Evolutionary conservation across 2,888 invertebrate species (phyloP), one percentile per base, ranked within the genome.

Genomic region (Megalurothrips usitatus): DNA sequence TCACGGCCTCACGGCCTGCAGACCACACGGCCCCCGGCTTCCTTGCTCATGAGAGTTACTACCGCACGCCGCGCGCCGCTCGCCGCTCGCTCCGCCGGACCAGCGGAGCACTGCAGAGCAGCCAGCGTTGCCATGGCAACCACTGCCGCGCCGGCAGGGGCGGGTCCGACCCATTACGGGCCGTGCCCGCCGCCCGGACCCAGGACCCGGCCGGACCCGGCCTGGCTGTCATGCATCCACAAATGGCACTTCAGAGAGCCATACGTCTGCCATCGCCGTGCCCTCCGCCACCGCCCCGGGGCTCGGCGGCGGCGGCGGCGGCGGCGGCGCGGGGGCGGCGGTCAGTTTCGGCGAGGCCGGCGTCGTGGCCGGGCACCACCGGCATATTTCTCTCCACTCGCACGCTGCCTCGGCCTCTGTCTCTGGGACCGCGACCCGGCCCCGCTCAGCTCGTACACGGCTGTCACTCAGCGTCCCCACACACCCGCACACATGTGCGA

Each of bases 31-130:
- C 58, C 58, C n/a, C n/a, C n/a, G 68, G 11, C 68, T 75, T 75
- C 68, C 68, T 75, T 75, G 23, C 68, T 75, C 68, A 75, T 75
- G 68, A 75, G 68, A 75, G 68, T 75, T 75, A 75, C 68, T 75
- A 26, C 68, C 26, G 68, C 10, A 10, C 68, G 11, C 34, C 34
- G 34, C 3, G 34, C 34, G 34, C 34, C 34, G 3, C 6, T 6
- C 34, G 34, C 34, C 34, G 6, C 34, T 43, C 34, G 34, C 34
- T 6, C 34, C 3, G 34, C 34, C 34, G 34, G 34, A 43, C 34
- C 34, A 43, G 6, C n/a, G n/a, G n/a, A n/a, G n/a, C n/a, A n/a
- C n/a, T n/a, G n/a, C n/a, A n/a, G n/a, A n/a, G n/a, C 34, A 43
- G 34, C 34, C 3, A 2, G 34, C 58, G 68, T 75, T 75, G 68